Evolutionary conservation across 2,797 vertebrate species (phyloP).

Genomic region (Lagothrix lagotricha): DNA sequence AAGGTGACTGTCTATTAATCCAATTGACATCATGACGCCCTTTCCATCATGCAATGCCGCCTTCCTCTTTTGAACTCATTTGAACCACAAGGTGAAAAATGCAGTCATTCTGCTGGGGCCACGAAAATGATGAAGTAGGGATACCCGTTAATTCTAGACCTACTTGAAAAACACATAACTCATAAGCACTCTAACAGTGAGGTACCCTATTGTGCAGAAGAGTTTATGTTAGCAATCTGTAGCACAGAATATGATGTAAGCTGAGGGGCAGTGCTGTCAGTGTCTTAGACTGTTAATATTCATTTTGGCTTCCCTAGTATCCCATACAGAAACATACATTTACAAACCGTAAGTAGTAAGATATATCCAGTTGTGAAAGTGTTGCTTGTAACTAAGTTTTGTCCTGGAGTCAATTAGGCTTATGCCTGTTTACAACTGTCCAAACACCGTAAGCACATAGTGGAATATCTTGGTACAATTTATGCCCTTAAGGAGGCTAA

Average conservation of each 20-base stretch:
- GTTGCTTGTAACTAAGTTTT: neutral
- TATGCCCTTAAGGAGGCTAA: neutral
- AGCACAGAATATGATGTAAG: neutral
- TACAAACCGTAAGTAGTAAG: neutral
- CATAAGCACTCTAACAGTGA: neutral
- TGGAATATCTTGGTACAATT: neutral
- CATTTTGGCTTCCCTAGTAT: neutral
- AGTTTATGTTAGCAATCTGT: neutral
- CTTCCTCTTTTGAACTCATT: conserved; percentile 69
- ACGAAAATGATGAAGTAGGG: conserved; percentile 64
- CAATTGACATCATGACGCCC: conserved; percentile 61
- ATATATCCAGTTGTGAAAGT: neutral
- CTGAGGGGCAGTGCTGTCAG: neutral
- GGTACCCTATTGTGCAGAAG: neutral
- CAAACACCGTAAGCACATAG: neutral
- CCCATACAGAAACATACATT: neutral
- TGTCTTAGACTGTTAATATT: neutral
- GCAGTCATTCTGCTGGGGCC: conserved; percentile 57
- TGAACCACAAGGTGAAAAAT: conserved; percentile 66
- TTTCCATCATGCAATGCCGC: conserved; percentile 52
- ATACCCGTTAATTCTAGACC: conserved; percentile 63
- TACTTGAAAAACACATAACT: conserved; percentile 62
- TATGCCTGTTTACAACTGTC: neutral
- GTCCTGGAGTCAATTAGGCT: neutral
- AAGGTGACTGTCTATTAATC: conserved; percentile 71